These are phyloP conservation scores for Amphiduros pacificus DNA, from an alignment of 2,888 invertebrate species.

Conservation along the genomic window DNA sequence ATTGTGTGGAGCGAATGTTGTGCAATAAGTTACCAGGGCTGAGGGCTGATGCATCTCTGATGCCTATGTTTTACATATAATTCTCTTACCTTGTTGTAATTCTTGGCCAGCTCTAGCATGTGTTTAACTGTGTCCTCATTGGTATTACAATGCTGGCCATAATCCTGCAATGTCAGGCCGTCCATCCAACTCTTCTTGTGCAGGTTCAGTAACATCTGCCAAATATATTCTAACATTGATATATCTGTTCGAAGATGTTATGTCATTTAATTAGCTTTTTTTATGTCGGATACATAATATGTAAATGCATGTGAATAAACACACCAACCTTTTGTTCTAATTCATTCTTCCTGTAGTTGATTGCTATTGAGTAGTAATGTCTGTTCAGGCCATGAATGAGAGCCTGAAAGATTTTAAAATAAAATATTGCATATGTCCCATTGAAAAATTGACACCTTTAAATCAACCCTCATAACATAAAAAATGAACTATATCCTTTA, in stretches of 20 bases:
- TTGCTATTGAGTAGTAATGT: conserved; percentile 99
- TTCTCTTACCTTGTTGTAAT: conserved; percentile 80
- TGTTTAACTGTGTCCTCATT: conserved; percentile 94
- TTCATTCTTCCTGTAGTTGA: conserved; percentile 98
- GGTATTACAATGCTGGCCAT: conserved; percentile 83
- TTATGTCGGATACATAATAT: not conserved
- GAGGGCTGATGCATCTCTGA: too few species aligned
- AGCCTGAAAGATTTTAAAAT: conserved; percentile 76
- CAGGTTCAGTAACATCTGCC: conserved; percentile 88
- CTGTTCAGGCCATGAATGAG: conserved; percentile 97
- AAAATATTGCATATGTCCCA: too few species aligned
- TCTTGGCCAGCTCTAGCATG: conserved; percentile 96
- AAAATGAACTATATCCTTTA: too few species aligned
- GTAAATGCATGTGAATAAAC: too few species aligned
- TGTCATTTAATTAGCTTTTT: not conserved
- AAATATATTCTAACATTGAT: not conserved
- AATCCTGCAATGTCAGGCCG: conserved; percentile 56
- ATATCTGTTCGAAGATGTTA: not conserved
- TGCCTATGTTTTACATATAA: too few species aligned
- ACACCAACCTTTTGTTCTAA: conserved; percentile 94
- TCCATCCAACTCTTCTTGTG: conserved; percentile 85
- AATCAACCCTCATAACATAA: too few species aligned
- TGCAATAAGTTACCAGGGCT: too few species aligned
- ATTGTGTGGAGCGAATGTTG: too few species aligned
- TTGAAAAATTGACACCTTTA: not conserved